These are phyloP conservation scores for Chionoecetes opilio DNA, from an alignment of 1,140 invertebrate genomes.

Conservation along the genomic window DNA sequence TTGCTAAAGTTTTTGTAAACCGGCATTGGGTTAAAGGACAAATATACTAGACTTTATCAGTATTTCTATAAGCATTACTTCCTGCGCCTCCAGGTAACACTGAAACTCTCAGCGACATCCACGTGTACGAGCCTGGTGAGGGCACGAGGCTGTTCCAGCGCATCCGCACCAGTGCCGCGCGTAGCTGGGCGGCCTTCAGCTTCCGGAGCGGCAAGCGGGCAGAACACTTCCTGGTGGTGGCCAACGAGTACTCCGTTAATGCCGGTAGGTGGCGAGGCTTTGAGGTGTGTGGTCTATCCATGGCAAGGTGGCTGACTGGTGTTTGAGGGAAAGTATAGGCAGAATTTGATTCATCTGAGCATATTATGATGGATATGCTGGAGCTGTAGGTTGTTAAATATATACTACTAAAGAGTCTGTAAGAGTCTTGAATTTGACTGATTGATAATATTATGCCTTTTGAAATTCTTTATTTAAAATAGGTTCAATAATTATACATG, in stretches of 20 bases:
- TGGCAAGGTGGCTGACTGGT: no score
- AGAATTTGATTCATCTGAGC: not conserved
- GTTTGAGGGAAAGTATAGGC: not conserved
- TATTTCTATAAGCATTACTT: not conserved
- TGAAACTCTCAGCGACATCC: constrained; percentile 55
- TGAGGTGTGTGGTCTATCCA: no score
- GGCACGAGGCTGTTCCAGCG: constrained; percentile 53
- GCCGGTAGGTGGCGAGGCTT: not conserved
- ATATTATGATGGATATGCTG: not conserved
- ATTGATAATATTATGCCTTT: no score
- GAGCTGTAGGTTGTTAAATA: no score
- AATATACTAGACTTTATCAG: no score
- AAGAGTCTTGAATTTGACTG: no score
- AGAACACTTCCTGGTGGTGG: constrained; percentile 64
- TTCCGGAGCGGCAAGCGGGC: not conserved
- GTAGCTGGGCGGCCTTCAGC: constrained; percentile 47
- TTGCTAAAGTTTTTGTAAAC: no score
- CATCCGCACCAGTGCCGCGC: constrained; percentile 54
- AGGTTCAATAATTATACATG: no score
- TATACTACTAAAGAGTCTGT: no score
- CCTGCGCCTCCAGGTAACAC: constrained; percentile 39
- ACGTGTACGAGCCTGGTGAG: constrained; percentile 29
- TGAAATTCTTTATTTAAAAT: no score
- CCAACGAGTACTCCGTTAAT: constrained; percentile 54
- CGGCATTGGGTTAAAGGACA: no score